Base-by-base conservation (phyloP, 64 coral and sea anemone genomes). In the Platygyra sinensis region DNA sequence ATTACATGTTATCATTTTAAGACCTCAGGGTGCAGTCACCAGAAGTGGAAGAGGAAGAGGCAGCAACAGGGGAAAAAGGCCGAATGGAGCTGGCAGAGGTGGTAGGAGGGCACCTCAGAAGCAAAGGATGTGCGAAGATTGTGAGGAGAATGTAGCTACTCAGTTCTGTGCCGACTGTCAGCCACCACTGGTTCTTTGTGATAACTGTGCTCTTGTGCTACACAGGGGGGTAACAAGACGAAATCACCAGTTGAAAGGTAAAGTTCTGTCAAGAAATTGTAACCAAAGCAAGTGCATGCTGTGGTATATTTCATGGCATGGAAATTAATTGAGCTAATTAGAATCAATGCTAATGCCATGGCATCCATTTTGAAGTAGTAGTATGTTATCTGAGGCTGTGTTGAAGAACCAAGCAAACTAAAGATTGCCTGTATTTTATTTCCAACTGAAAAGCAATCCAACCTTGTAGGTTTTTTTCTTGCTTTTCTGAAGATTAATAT, bases 231-330 rank as follows among this genome's bases (percentile, higher is more conserved):
- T 30, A 7, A 82, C 67, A 75, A 81, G 89, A 72, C 30, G 69
- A 83, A 90, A 90, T 46, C 88, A 90, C 78, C 88, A 90, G 20
- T 72, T 80, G 11, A 90, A 81, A 73, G 88, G 88, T 90, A 29
- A 30, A 30, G 73, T 65, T 67, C 22, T 1, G 7, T 46, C 6
- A 5, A 46, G 42, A 46, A 7, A 46, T 36, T 36, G 33, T 36
- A 3, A 36, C 33, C 1, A 36, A 36, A 36, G 33, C 33, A 36
- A 36, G 33, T 36, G 33, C 33, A 36, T 36, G 33, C 33, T 36
- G 33, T 36, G 33, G 33, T 36, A 36, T 36, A 36, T 1, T 36
- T 36, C 3, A 3, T 36, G 33, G 33, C 33, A 3, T 36, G 33
- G 33, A 36, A 3, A 36, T 36, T 36, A 36, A 36, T 36, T 36